Evolutionary conservation across 2,888 invertebrate species (phyloP), one percentile per base, ranked within the genome.

Genomic region (Pseudococcus longispinus): DNA sequence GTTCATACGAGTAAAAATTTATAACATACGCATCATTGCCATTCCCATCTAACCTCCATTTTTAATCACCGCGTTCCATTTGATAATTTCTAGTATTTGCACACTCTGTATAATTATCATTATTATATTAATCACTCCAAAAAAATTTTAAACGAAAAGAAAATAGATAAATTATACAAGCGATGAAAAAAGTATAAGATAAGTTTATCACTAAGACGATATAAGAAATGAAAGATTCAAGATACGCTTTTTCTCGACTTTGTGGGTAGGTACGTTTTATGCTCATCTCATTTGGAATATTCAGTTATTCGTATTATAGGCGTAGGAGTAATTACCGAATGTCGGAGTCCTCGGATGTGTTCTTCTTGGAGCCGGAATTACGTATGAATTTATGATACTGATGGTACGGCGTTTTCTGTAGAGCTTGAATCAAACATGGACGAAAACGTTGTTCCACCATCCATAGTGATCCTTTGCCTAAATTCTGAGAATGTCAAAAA

Each of bases 401-500:
- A 70, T 87, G 65, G 55, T 95, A 95, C 0, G 97, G 97, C 46
- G 97, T 96, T 88, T 97, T 95, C 87, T 96, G 95, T 88, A 98
- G 93, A 4, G 97, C 97, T 92, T 98, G 96, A 88, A 96, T 92
- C 88, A 96, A 93, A 90, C 97, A 97, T 87, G 96, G 95, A 88
- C 97, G 94, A 91, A 96, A 97, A 89, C 96, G 95, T 9, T 96
- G 96, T 90, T 98, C 98, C 4, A 98, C 97, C 90, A 97, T 97
- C 98, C 98, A 98, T 87, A 98, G 91, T 0, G 98, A 98, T 77
- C 98, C 98, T 91, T 98, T 98, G 70, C 97, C 98, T 89, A 97
- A 93, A 89, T 97, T 97, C 96, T 96, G 91, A 37, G 42, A 42
- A 32, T 37, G 2, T 32, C 1, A 32, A 37, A 80, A 70, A 29